Percentiles rank a stretch among this genome's conserved stretches.
Evolutionary conservation across 1,140 invertebrate genomes (phyloP).

Genomic region (Glossosoma conforme): DNA sequence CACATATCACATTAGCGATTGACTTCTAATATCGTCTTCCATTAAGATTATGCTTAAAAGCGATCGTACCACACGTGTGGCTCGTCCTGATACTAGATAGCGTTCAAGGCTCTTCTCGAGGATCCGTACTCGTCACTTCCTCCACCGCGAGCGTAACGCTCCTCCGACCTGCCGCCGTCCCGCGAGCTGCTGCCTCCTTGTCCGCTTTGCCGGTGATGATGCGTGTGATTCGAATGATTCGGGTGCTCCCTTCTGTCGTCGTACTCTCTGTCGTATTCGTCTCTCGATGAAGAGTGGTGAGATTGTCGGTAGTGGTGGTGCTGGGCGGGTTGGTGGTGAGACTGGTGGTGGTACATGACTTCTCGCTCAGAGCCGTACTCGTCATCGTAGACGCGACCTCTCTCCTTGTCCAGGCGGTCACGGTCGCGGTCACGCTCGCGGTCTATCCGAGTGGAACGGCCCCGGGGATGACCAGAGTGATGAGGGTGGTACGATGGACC

Average conservation of each 20-base stretch:
- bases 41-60: slow-evolving; percentile 8
- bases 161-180: slow-evolving; percentile 39
- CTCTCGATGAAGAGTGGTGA: slow-evolving; percentile 28
- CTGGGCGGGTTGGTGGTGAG: slow-evolving; percentile 17
- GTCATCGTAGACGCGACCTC: slow-evolving; percentile 45
- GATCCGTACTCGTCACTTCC: slow-evolving; percentile 35
- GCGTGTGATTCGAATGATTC: slow-evolving; percentile 33
- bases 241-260: slow-evolving; percentile 33
- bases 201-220: slow-evolving; percentile 26
- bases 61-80: slow-evolving; percentile 24
- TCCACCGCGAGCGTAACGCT: slow-evolving; percentile 30
- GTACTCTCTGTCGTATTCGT: slow-evolving; percentile 30
- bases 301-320: slow-evolving; percentile 35
- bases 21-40: no score
- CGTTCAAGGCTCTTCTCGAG: slow-evolving; percentile 46
- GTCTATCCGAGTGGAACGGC: slow-evolving; percentile 14
- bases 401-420: slow-evolving; percentile 39
- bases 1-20: no score
- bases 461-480: slow-evolving; percentile 24
- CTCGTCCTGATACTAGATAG: slow-evolving; percentile 36
- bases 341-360: slow-evolving; percentile 35
- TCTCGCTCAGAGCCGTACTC: slow-evolving; percentile 44
- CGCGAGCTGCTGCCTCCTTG: slow-evolving; percentile 17
- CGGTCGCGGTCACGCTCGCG: slow-evolving; percentile 38
- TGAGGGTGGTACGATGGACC: slow-evolving; percentile 30